Evolutionary conservation across 2,888 invertebrate genomes (phyloP).

Genomic region (Agrochola lota): DNA sequence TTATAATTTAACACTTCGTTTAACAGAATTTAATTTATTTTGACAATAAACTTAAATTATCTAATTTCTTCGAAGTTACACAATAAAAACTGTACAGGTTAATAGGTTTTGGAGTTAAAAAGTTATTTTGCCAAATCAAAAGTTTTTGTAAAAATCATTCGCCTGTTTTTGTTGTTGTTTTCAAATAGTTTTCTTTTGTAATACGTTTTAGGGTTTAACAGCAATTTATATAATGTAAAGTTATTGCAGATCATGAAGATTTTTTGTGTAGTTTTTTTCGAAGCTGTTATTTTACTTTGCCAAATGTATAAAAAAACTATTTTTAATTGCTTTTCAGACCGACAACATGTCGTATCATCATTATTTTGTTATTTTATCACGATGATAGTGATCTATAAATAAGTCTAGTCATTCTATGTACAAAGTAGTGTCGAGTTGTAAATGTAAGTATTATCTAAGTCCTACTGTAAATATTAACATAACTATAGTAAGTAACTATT

Average conservation of each 20-base stretch:
- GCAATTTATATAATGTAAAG: neutral
- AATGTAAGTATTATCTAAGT: constrained; percentile 68
- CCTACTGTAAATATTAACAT: constrained; percentile 73
- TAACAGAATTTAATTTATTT: constrained; percentile 29
- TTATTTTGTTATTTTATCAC: constrained; percentile 42
- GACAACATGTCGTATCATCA: constrained; percentile 2
- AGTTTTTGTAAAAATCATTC: constrained; percentile 33
- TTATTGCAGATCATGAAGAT: neutral
- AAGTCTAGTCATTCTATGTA: constrained; percentile 88
- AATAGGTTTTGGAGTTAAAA: neutral
- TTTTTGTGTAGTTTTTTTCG: constrained; percentile 22
- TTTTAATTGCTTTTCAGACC: constrained; percentile 11
- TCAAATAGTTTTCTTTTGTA: constrained; percentile 33
- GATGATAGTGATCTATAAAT: constrained; percentile 65
- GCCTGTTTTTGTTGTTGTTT: constrained; percentile 54
- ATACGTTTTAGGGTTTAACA: constrained; percentile 5
- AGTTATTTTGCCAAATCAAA: constrained; percentile 4
- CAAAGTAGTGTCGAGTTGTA: constrained; percentile 80
- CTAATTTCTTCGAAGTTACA: constrained; percentile 25
- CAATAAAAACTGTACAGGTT: constrained; percentile 24
- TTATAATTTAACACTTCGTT: neutral
- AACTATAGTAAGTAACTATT: constrained; percentile 68
- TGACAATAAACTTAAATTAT: constrained; percentile 40
- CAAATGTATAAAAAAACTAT: constrained; percentile 14
- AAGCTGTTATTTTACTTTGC: neutral